Evolutionary conservation across 1,140 invertebrate genomes (phyloP).

Genomic region (Formica exsecta): DNA sequence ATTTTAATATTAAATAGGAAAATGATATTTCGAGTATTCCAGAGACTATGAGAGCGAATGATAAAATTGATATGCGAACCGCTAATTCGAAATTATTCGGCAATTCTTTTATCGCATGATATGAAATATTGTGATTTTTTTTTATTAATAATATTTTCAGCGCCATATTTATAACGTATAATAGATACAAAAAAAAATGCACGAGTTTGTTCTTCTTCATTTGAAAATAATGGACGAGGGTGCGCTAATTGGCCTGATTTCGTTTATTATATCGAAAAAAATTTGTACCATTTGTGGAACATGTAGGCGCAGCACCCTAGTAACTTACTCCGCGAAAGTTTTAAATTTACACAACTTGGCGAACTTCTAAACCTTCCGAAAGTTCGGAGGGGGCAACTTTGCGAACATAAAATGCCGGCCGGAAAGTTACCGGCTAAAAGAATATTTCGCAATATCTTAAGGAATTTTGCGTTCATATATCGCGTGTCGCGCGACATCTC

Average conservation of each 20-base stretch:
- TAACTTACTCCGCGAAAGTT: conserved; percentile 67
- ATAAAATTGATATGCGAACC: not conserved
- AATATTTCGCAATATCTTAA: conserved; percentile 59
- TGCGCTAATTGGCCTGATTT: conserved; percentile 43
- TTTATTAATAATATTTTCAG: not conserved
- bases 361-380: conserved; percentile 52
- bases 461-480: conserved; percentile 37
- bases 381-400: conserved; percentile 59
- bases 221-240: not conserved
- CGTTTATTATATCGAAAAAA: conserved; percentile 28
- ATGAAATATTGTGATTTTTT: not conserved
- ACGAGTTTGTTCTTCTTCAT: conserved; percentile 12
- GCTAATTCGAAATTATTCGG: not conserved
- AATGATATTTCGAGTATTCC: conserved; percentile 31
- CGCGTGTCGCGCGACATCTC: conserved; percentile 24
- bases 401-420: conserved; percentile 43
- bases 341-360: conserved; percentile 72
- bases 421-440: conserved; percentile 60
- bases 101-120: not conserved
- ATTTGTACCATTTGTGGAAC: conserved; percentile 34
- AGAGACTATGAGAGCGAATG: not conserved
- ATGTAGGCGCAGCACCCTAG: conserved; percentile 38
- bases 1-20: conserved; percentile 22
- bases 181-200: not conserved
- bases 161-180: not conserved